Percentiles rank a stretch among this genome's conserved stretches.
These are phyloP conservation scores for Tolmerus cingulatus DNA, from an alignment of 2,888 invertebrate species.

Conservation along the genomic window DNA sequence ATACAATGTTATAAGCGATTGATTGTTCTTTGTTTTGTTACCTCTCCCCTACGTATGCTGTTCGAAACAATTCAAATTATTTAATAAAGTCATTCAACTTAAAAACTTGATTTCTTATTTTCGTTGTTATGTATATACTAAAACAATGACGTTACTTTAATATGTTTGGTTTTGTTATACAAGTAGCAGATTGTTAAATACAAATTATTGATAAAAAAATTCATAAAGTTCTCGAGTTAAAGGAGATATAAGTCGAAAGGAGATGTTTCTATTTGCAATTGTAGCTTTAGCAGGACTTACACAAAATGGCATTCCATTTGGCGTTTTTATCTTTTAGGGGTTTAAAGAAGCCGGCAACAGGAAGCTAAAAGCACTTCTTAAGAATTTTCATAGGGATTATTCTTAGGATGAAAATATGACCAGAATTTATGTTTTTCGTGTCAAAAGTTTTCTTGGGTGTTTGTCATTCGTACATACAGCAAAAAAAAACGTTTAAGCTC, in stretches of 20 bases:
- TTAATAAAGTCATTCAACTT: too few relatives aligned
- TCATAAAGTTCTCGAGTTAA: not conserved
- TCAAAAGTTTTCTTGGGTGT: too few relatives aligned
- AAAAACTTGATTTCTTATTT: too few relatives aligned
- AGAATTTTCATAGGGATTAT: slow-evolving; percentile 5
- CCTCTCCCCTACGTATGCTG: too few relatives aligned
- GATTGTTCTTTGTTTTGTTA: too few relatives aligned
- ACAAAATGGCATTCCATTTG: slow-evolving; percentile 16
- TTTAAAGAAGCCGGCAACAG: not conserved
- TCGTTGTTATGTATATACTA: too few relatives aligned
- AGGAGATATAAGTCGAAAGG: not conserved
- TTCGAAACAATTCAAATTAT: too few relatives aligned
- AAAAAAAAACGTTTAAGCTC: not conserved
- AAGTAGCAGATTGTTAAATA: not conserved
- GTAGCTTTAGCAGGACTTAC: not conserved
- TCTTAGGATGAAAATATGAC: not conserved
- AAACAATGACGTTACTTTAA: too few relatives aligned
- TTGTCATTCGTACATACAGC: too few relatives aligned
- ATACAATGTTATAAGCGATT: too few relatives aligned
- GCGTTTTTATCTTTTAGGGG: not conserved
- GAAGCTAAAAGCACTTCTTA: not conserved
- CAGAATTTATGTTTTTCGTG: too few relatives aligned
- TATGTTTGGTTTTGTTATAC: too few relatives aligned
- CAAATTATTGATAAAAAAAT: not conserved
- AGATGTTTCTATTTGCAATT: not conserved